phyloP scores from a whole-genome alignment of 1,140 invertebrate species.

The Panagrolaimus sp. region DNA sequence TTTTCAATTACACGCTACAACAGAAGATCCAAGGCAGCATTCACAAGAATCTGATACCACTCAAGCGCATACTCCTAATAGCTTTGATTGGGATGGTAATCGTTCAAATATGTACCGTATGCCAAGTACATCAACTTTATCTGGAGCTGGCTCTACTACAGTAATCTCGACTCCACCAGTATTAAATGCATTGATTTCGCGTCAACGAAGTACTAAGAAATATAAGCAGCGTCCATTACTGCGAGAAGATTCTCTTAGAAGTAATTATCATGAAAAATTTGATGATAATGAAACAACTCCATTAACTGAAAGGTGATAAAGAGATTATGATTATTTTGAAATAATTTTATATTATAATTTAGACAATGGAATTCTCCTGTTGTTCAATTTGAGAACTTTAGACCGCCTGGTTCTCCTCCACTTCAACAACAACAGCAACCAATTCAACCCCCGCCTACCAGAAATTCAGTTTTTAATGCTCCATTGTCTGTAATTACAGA shows the following conservation, averaged over 20 bases:
- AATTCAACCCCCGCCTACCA: neutral
- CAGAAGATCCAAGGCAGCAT: neutral
- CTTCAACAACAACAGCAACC: neutral
- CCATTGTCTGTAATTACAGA: slow-evolving; percentile 10
- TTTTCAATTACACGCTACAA: neutral
- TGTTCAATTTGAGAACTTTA: too few species aligned
- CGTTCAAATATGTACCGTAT: neutral
- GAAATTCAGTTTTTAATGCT: neutral
- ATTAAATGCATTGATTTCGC: slow-evolving; percentile 1
- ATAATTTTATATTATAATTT: neutral
- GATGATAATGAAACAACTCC: neutral
- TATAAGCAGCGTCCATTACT: neutral
- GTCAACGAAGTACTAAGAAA: neutral
- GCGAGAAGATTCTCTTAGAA: neutral
- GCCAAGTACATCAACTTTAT: slow-evolving; percentile 2
- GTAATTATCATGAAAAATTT: neutral
- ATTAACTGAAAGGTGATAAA: neutral
- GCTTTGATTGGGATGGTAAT: neutral
- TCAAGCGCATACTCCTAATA: neutral
- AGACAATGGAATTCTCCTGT: neutral
- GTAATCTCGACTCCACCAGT: neutral
- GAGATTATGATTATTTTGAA: neutral
- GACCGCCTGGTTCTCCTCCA: neutral
- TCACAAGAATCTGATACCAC: neutral
- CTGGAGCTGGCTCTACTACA: neutral